Percentiles rank a stretch among this genome's conserved stretches.
phyloP scores from a whole-genome alignment of 2,888 invertebrate genomes.

The Theodoxus fluviatilis region DNA sequence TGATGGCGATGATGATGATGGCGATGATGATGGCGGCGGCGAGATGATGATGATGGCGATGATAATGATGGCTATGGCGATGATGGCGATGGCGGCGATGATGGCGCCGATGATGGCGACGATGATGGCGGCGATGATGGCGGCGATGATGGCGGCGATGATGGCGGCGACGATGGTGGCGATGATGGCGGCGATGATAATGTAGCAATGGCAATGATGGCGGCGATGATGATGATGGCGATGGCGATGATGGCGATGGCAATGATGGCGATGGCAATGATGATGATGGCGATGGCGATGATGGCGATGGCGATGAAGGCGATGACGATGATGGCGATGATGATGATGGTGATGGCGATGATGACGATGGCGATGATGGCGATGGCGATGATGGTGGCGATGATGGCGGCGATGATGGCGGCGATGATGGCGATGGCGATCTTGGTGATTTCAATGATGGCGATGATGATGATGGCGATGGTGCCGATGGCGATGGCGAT shows the following conservation, averaged over 20 bases:
- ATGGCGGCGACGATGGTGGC: neutral
- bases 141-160: neutral
- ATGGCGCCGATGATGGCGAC: neutral
- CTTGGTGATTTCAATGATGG: neutral
- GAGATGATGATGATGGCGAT: neutral
- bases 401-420: neutral
- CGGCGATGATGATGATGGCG: neutral
- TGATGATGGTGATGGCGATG: neutral
- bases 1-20: neutral
- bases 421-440: neutral
- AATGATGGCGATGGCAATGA: neutral
- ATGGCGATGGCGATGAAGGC: no score
- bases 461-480: neutral
- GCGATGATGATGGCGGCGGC: no score
- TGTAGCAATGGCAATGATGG: no score
- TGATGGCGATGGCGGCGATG: neutral
- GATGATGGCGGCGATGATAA: no score
- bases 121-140: neutral
- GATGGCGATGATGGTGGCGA: neutral
- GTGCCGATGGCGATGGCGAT: no score
- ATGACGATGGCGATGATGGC: neutral
- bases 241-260: neutral
- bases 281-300: neutral
- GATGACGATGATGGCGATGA: no score
- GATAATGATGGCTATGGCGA: no score